A percentile compares a stretch with the other conserved stretches of the same genome.
Evolutionary conservation across 2,888 invertebrate genomes (phyloP).

Genomic region (Phortica magna): DNA sequence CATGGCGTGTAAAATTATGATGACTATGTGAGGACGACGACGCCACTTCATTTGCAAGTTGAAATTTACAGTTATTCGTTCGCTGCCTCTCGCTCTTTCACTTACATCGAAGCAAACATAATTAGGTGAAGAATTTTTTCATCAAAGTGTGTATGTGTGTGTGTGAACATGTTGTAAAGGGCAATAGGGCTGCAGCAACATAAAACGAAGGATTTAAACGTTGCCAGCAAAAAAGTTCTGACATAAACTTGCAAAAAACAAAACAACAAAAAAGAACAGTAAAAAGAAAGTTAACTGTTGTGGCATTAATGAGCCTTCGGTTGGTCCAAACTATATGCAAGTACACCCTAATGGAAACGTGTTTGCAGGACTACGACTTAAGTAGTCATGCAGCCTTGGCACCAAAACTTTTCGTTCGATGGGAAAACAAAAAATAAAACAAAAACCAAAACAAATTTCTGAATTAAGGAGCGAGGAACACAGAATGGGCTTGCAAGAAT

Average conservation of each 20-base stretch:
- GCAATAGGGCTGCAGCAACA: constrained; percentile 46
- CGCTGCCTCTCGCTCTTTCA: too few species aligned
- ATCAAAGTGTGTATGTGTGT: constrained; percentile 60
- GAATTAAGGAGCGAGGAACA: too few species aligned
- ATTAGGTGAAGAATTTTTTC: constrained; percentile 68
- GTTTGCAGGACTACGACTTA: constrained; percentile 21
- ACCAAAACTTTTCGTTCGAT: too few species aligned
- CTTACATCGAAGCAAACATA: constrained; percentile 59
- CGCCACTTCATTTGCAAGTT: constrained; percentile 10
- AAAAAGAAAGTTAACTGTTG: neutral
- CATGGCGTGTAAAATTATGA: neutral
- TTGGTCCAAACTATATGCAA: neutral
- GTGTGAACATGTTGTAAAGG: too few species aligned
- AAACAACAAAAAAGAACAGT: constrained; percentile 7
- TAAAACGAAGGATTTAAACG: too few species aligned
- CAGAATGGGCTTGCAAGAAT: too few species aligned
- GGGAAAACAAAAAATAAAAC: constrained; percentile 5
- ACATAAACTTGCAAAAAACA: constrained; percentile 13
- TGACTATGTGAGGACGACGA: neutral
- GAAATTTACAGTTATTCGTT: neutral
- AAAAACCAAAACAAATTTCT: constrained; percentile 42
- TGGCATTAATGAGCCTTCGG: neutral
- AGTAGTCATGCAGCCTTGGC: too few species aligned
- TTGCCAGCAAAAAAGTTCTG: constrained; percentile 6
- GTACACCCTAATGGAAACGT: constrained; percentile 33